phyloP scores from a whole-genome alignment of 1,140 invertebrate genomes.

The Pollicipes pollicipes region DNA sequence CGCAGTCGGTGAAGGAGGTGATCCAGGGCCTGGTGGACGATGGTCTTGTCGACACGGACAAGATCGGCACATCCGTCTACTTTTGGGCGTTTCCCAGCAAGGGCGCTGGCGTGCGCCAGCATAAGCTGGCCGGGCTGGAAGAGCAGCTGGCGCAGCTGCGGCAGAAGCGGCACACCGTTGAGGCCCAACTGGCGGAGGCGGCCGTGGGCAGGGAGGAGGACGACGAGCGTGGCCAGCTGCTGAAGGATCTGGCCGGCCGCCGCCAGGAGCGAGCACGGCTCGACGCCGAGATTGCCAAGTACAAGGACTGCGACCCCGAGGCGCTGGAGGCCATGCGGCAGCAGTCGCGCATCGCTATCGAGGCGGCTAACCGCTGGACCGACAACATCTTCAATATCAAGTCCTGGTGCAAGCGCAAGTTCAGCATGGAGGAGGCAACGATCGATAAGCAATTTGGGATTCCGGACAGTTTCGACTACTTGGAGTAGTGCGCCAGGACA shows the following conservation, averaged over 20 bases:
- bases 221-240: slow-evolving; percentile 34
- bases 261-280: slow-evolving; percentile 36
- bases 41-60: slow-evolving; percentile 66
- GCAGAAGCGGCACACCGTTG: slow-evolving; percentile 33
- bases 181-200: slow-evolving; percentile 35
- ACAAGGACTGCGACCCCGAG: slow-evolving; percentile 54
- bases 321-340: slow-evolving; percentile 41
- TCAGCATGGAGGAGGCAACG: slow-evolving; percentile 45
- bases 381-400: slow-evolving; percentile 67
- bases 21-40: slow-evolving; percentile 70
- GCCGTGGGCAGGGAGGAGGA: slow-evolving; percentile 35
- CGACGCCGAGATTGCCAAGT: slow-evolving; percentile 43
- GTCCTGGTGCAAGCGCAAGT: slow-evolving; percentile 70
- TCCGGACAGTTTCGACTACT: slow-evolving; percentile 62
- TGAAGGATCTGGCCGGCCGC: slow-evolving; percentile 36
- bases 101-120: slow-evolving; percentile 40
- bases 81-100: slow-evolving; percentile 77
- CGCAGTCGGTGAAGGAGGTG: slow-evolving; percentile 73
- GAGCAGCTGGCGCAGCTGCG: slow-evolving; percentile 38
- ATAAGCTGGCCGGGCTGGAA: slow-evolving; percentile 35
- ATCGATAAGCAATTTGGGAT: slow-evolving; percentile 68
- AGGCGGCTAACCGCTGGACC: slow-evolving; percentile 64
- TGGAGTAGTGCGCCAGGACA: no score
- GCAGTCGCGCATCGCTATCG: slow-evolving; percentile 45
- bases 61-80: slow-evolving; percentile 76